Base-by-base conservation (phyloP, 2,113 vertebrate genomes). In the Vimba vimba region DNA sequence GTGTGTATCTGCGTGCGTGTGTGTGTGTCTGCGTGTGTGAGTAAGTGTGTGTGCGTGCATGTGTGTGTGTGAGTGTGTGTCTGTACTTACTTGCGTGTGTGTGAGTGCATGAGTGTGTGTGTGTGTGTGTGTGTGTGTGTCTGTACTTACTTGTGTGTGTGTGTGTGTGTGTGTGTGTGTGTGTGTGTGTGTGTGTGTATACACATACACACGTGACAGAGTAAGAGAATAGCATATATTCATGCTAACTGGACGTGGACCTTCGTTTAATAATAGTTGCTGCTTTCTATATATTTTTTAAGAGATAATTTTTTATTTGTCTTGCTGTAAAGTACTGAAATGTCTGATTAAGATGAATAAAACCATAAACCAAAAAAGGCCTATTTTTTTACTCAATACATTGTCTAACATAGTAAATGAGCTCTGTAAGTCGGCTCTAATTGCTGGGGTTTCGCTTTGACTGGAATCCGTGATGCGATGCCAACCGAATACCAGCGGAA, bases 41-140 rank as follows among this genome's bases (percentile, higher is more conserved):
- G n/a, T n/a, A n/a, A n/a, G 47, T 50, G 47, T 15, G 47, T 4
- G 47, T 50, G 47, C 4, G 13, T 50, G 47, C 1, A 4, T 1
- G 13, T 50, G 47, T 50, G 47, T 15, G 13, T 50, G 47, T 15
- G 47, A 0, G 45, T 11, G 45, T 47, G 10, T 47, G 45, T 47
- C 0, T 12, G 45, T n/a, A n/a, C n/a, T n/a, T n/a, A n/a, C 11
- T 2, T 12, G 10, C 0, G 2, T 3, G 45, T 0, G 45, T 47
- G 45, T 47, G 45, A 1, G 0, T 1, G 12, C 0, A 13, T 2
- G 12, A 15, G 47, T 50, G 47, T 15, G 13, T 50, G 47, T 0
- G 47, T 15, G 12, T n/a, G n/a, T 50, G 47, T 50, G 47, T 1
- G 47, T 4, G 47, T 50, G 47, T 50, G 47, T 50, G 47, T 50